Evolutionary conservation across 2,888 invertebrate species (phyloP).

Genomic region (Tinea pellionella): DNA sequence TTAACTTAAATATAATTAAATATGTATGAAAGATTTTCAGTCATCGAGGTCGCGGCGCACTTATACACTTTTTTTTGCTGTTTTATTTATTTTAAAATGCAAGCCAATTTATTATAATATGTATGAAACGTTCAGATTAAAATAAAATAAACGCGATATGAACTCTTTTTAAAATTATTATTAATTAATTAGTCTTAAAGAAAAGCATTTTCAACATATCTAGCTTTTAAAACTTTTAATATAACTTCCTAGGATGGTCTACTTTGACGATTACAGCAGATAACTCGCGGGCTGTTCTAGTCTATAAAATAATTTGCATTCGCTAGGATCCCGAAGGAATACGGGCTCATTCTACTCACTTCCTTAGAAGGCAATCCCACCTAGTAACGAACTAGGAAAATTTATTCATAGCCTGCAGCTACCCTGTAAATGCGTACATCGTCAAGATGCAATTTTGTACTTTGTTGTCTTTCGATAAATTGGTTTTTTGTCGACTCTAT

Average conservation of each 20-base stretch:
- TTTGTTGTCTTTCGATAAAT: constrained; percentile 39
- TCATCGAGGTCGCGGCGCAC: too few relatives aligned
- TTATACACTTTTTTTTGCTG: too few relatives aligned
- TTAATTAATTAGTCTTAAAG: too few relatives aligned
- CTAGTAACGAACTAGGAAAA: constrained; percentile 49
- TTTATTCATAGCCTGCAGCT: constrained; percentile 57
- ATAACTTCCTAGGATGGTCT: not conserved
- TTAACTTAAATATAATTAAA: too few relatives aligned
- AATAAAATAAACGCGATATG: too few relatives aligned
- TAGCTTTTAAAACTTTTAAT: too few relatives aligned
- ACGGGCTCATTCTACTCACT: constrained; percentile 18
- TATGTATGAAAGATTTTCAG: too few relatives aligned
- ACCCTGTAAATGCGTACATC: constrained; percentile 40
- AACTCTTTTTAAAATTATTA: too few relatives aligned
- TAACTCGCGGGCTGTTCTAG: constrained; percentile 10
- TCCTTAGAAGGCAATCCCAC: constrained; percentile 31
- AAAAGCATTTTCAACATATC: too few relatives aligned
- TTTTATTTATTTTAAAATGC: too few relatives aligned
- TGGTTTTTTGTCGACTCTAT: not conserved
- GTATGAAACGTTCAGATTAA: too few relatives aligned
- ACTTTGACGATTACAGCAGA: not conserved
- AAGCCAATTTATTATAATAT: too few relatives aligned
- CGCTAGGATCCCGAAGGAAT: constrained; percentile 21
- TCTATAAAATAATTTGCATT: constrained; percentile 41
- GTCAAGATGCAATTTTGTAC: constrained; percentile 40